Evolutionary conservation across 2,113 vertebrate genomes (phyloP).

Genomic region (Calyptomena viridis): DNA sequence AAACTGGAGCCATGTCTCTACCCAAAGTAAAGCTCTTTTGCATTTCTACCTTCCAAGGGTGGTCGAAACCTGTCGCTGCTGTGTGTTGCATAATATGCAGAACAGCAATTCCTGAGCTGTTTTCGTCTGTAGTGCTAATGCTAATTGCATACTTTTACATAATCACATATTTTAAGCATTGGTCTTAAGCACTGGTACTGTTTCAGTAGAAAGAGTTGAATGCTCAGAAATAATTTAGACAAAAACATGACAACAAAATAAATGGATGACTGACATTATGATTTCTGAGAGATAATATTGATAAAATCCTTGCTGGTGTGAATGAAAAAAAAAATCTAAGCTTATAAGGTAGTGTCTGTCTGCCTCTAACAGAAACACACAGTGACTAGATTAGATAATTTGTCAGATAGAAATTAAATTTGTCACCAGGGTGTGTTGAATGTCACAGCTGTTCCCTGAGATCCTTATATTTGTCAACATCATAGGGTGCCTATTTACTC

Average conservation of each 20-base stretch:
- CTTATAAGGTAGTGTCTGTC: not conserved
- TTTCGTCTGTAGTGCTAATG: not conserved
- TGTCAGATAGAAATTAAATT: not conserved
- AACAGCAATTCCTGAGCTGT: not conserved
- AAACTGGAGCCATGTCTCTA: not conserved
- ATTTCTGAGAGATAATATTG: not conserved
- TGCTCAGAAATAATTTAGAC: not conserved
- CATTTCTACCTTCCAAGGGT: not conserved
- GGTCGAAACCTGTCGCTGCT: not conserved
- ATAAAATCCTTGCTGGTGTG: not conserved
- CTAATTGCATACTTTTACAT: not conserved
- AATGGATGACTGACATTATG: not conserved
- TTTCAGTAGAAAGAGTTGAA: not conserved
- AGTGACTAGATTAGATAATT: not conserved
- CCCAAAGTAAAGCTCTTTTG: not conserved
- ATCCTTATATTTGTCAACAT: not conserved
- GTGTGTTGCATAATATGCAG: not conserved
- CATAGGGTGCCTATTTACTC: not conserved
- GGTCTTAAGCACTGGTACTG: not conserved
- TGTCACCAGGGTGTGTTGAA: not conserved
- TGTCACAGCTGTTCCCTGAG: not conserved
- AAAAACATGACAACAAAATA: not conserved
- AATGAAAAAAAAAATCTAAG: not conserved
- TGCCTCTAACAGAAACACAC: not conserved
- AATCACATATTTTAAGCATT: not conserved